Evolutionary conservation across 2,797 vertebrate genomes (phyloP).

Genomic region (Acanthiza pusilla): DNA sequence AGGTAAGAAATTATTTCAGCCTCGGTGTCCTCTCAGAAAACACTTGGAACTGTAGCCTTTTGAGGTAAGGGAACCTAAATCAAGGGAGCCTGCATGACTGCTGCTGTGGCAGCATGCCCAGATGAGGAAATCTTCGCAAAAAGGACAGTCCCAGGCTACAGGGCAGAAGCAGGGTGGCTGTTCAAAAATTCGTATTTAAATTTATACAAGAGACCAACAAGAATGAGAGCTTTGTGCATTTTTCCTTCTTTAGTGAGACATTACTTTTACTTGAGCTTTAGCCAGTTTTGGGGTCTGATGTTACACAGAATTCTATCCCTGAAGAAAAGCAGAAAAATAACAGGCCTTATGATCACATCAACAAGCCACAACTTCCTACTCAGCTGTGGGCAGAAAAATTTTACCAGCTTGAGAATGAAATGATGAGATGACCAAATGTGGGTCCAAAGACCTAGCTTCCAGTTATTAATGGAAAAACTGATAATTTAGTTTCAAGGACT

Average conservation of each 20-base stretch:
- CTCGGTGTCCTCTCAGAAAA: not conserved
- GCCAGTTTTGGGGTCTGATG: not conserved
- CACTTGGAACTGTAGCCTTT: not conserved
- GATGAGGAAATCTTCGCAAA: not conserved
- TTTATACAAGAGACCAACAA: not conserved
- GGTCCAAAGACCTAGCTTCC: not conserved
- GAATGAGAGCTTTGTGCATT: not conserved
- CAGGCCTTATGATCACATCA: not conserved
- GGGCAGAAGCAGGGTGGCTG: not conserved
- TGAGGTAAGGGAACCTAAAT: not conserved
- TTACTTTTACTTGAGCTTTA: not conserved
- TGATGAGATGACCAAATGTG: not conserved
- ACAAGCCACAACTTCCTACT: not conserved
- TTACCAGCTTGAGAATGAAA: not conserved
- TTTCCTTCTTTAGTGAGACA: not conserved
- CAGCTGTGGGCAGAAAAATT: not conserved
- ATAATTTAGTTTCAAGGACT: not conserved
- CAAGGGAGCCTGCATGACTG: not conserved
- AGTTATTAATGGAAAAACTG: not conserved
- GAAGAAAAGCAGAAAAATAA: not conserved
- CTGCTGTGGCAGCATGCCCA: not conserved
- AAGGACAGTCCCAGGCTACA: not conserved
- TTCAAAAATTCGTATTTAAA: not conserved
- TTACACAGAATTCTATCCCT: not conserved
- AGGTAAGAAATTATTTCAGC: not conserved